These are phyloP conservation scores for Chaetorhynchus papuensis DNA, from an alignment of 2,113 vertebrate genomes.

Conservation along the genomic window DNA sequence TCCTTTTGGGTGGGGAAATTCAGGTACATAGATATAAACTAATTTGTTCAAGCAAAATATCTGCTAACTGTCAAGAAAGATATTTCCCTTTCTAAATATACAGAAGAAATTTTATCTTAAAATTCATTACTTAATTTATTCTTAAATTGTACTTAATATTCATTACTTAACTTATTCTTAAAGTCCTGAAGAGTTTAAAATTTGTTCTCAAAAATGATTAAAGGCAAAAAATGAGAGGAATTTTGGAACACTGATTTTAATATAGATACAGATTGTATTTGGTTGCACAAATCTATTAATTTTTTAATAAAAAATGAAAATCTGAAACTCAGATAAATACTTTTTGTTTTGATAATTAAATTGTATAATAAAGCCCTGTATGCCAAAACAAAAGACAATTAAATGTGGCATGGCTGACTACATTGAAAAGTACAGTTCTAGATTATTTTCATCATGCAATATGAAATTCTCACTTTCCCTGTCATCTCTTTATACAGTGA, in stretches of 20 bases:
- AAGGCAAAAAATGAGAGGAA: neutral
- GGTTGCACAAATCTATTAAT: neutral
- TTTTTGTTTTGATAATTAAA: neutral
- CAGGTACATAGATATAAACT: neutral
- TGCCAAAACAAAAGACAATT: neutral
- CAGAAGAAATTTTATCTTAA: neutral
- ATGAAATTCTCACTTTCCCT: neutral
- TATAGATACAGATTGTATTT: neutral
- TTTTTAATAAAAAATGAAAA: neutral
- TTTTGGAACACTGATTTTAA: neutral
- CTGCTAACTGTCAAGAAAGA: neutral
- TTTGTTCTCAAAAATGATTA: neutral
- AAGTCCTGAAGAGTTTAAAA: neutral
- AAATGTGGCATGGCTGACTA: neutral
- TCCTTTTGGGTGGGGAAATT: neutral
- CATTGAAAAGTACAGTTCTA: neutral
- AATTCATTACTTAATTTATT: neutral
- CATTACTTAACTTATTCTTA: neutral
- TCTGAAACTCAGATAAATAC: neutral
- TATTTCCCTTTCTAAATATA: neutral
- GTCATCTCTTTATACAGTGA: neutral
- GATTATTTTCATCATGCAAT: neutral
- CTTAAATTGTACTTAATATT: neutral
- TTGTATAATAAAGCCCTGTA: neutral
- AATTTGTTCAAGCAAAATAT: neutral